Evolutionary conservation across 2,888 invertebrate genomes (phyloP).

Genomic region (Corythucha ciliata): DNA sequence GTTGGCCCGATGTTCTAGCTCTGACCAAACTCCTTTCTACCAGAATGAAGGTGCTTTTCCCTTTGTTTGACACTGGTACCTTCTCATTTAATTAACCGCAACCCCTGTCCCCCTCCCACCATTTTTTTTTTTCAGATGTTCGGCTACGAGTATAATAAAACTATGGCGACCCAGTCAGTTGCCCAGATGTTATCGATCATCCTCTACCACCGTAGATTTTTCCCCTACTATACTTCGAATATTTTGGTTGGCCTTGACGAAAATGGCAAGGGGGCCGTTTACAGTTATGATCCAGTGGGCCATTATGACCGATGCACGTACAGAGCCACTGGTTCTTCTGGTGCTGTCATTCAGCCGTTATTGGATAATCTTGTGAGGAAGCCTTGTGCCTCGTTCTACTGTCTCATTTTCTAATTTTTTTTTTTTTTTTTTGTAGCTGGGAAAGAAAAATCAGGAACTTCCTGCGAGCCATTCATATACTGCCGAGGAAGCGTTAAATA

Average conservation of each 20-base stretch:
- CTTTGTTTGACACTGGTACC: too few relatives aligned
- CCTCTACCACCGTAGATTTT: constrained; percentile 93
- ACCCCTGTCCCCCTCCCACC: neutral
- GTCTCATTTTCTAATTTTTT: too few relatives aligned
- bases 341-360: constrained; percentile 82
- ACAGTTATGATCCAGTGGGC: constrained; percentile 95
- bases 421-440: constrained; percentile 64
- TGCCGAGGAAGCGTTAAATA: constrained; percentile 68
- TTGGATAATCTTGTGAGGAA: constrained; percentile 81
- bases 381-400: too few relatives aligned
- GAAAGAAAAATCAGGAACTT: constrained; percentile 76
- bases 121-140: constrained; percentile 59
- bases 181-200: constrained; percentile 94
- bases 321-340: constrained; percentile 85
- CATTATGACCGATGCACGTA: constrained; percentile 79
- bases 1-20: constrained; percentile 95
- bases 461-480: constrained; percentile 54
- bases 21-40: constrained; percentile 74
- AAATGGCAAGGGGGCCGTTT: constrained; percentile 89
- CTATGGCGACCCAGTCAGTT: constrained; percentile 83
- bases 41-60: constrained; percentile 72
- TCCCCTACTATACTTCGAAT: constrained; percentile 95
- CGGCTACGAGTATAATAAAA: constrained; percentile 84
- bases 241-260: constrained; percentile 87
- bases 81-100: neutral